phyloP scores from a whole-genome alignment of 2,113 vertebrate genomes.

The Pangasianodon gigas region DNA sequence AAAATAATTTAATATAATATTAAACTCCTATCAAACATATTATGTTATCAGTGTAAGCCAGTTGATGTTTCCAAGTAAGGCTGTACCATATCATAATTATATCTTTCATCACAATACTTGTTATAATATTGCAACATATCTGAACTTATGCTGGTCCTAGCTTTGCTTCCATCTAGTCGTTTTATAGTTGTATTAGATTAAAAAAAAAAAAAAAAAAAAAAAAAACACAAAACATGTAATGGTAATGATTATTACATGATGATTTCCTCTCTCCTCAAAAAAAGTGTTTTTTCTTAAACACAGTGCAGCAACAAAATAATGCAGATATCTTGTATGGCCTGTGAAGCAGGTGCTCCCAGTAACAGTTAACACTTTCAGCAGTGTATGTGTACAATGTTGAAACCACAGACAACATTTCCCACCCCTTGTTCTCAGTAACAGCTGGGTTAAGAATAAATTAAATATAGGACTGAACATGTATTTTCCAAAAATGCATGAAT shows the following conservation, averaged over 20 bases:
- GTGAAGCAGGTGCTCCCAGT: background rate
- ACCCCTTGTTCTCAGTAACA: background rate
- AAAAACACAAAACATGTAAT: background rate
- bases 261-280: background rate
- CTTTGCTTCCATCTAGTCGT: background rate
- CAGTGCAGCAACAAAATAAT: background rate
- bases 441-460: background rate
- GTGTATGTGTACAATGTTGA: background rate
- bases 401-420: slow-evolving; percentile 1
- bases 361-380: background rate
- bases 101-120: background rate
- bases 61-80: background rate
- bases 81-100: background rate
- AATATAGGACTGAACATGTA: background rate
- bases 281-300: background rate
- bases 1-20: slow-evolving; percentile 10
- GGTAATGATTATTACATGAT: background rate
- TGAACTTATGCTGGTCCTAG: background rate
- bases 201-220: too few species aligned
- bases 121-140: background rate
- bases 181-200: background rate
- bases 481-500: slow-evolving; percentile 4
- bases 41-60: background rate
- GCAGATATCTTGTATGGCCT: background rate
- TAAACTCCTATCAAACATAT: too few species aligned